Percentiles rank a stretch among this genome's conserved stretches.
phyloP scores from a whole-genome alignment of 2,797 vertebrate genomes.

The Diplodus sargus region DNA sequence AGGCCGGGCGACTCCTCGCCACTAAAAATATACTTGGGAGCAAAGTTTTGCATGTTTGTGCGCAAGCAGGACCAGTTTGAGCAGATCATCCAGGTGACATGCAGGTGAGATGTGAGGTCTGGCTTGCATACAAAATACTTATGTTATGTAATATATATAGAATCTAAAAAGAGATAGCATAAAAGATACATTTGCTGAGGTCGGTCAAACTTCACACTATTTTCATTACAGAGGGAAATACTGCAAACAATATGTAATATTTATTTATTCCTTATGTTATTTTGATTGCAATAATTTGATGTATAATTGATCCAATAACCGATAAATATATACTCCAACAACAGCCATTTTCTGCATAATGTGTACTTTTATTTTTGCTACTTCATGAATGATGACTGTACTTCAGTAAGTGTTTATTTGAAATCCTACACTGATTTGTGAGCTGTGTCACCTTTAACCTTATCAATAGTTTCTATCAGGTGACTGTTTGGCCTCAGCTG shows the following conservation, averaged over 20 bases:
- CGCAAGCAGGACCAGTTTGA: background rate
- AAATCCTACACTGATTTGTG: conserved; percentile 25
- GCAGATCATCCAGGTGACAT: background rate
- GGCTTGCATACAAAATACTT: background rate
- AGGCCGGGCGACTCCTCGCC: background rate
- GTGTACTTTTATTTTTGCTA: too few relatives aligned
- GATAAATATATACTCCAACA: too few relatives aligned
- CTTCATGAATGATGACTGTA: too few relatives aligned
- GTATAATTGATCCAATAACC: too few relatives aligned
- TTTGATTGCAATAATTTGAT: too few relatives aligned
- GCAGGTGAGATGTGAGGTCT: background rate
- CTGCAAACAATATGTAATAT: background rate
- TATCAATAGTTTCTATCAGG: background rate
- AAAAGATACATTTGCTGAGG: background rate
- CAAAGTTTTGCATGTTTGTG: background rate
- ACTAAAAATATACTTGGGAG: background rate
- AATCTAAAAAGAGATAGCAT: background rate
- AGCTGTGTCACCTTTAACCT: background rate
- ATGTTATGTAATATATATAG: background rate
- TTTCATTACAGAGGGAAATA: background rate
- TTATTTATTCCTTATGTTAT: too few relatives aligned
- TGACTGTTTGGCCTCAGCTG: background rate
- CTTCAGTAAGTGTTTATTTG: too few relatives aligned
- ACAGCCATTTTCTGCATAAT: too few relatives aligned
- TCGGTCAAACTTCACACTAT: background rate